These are phyloP conservation scores for Pseudoips prasinana DNA, from an alignment of 2,888 invertebrate genomes.

Conservation along the genomic window DNA sequence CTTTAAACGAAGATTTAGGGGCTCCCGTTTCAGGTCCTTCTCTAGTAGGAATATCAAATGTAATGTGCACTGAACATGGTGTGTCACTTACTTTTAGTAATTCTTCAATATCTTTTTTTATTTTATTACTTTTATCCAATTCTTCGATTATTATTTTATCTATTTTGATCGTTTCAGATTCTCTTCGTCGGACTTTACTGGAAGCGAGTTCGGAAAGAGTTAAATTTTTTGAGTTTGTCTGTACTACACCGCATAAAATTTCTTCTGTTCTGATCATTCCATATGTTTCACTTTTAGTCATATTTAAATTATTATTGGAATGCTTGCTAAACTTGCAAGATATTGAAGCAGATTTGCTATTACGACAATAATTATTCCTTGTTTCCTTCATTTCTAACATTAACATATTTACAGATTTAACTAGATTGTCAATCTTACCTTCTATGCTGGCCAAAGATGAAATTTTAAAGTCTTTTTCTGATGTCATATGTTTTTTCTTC, in stretches of 20 bases:
- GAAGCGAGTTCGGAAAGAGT: constrained; percentile 14
- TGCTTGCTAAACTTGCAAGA: constrained; percentile 17
- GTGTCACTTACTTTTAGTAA: constrained; percentile 33
- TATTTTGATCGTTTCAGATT: constrained; percentile 22
- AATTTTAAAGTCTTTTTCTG: constrained; percentile 21
- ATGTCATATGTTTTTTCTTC: constrained; percentile 28
- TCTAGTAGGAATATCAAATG: constrained; percentile 53
- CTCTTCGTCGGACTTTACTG: constrained; percentile 5
- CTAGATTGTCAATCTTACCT: constrained; percentile 50
- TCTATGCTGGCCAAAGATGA: constrained; percentile 46
- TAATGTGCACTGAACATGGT: constrained; percentile 40
- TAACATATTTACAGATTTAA: constrained; percentile 50
- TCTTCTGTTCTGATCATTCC: constrained; percentile 22
- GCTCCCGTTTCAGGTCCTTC: constrained; percentile 53
- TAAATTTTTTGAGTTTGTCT: constrained; percentile 25
- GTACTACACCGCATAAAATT: constrained; percentile 23
- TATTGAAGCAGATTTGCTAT: constrained; percentile 18
- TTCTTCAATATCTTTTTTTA: constrained; percentile 46
- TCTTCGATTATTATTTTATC: constrained; percentile 43
- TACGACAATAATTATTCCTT: constrained; percentile 14
- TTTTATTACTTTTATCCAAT: constrained; percentile 43
- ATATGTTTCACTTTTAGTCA: constrained; percentile 27
- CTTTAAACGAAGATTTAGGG: constrained; percentile 42
- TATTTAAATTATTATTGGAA: constrained; percentile 15
- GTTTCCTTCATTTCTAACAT: constrained; percentile 43